Evolutionary conservation across 2,888 invertebrate genomes (phyloP).

Genomic region (Halictus quadricinctus): DNA sequence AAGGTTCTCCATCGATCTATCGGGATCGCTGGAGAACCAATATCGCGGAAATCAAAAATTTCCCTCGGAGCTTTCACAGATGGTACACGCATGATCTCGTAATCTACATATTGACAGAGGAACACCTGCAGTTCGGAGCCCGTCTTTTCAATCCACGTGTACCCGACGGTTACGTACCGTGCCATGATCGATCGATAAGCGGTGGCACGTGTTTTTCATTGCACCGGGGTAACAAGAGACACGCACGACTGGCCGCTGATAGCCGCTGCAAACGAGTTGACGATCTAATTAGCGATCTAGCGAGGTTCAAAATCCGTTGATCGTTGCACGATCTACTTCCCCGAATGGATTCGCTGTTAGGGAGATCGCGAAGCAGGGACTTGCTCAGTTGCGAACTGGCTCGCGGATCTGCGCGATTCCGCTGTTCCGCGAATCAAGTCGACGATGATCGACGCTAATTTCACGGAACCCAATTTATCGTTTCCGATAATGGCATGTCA

Average conservation of each 20-base stretch:
- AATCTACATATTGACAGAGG: conserved; percentile 6
- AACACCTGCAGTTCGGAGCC: neutral
- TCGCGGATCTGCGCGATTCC: neutral
- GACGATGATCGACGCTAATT: neutral
- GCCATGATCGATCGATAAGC: conserved; percentile 2
- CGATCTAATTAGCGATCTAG: neutral
- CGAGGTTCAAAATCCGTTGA: neutral
- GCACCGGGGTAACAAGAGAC: neutral
- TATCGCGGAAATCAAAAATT: conserved; percentile 2
- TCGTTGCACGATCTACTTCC: neutral
- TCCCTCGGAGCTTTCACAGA: neutral
- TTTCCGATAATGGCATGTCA: neutral
- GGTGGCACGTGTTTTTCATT: neutral
- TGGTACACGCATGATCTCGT: neutral
- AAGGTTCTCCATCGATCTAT: neutral
- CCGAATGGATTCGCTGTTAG: neutral
- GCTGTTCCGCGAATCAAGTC: neutral
- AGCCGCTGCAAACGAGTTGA: neutral
- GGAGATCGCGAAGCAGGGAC: neutral
- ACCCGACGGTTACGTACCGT: neutral
- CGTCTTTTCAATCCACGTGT: conserved; percentile 3
- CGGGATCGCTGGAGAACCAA: neutral
- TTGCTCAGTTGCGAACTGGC: neutral
- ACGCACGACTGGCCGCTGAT: neutral
- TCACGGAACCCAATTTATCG: neutral